phyloP scores from a whole-genome alignment of 2,888 invertebrate species.

The Apamea sordens region DNA sequence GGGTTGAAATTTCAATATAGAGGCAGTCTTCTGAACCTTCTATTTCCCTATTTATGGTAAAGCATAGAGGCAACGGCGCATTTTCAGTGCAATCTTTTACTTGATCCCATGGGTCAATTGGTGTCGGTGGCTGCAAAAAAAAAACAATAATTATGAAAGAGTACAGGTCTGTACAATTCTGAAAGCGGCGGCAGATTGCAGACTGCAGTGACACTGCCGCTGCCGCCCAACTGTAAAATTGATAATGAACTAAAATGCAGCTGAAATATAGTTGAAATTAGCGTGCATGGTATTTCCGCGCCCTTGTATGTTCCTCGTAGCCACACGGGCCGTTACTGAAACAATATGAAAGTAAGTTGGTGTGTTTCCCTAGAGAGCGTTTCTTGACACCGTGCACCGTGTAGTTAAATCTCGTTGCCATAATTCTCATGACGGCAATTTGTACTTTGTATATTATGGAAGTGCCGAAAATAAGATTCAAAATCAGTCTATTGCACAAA shows the following conservation, averaged over 20 bases:
- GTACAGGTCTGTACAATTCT: not conserved
- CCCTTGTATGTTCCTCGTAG: not conserved
- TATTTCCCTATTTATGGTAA: constrained; percentile 48
- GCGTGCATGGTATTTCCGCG: not conserved
- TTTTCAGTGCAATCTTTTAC: constrained; percentile 80
- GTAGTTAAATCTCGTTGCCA: too few species aligned
- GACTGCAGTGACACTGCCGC: not conserved
- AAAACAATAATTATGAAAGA: not conserved
- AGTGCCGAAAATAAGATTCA: not conserved
- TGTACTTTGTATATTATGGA: not conserved
- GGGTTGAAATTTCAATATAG: constrained; percentile 83
- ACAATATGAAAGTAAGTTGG: too few species aligned
- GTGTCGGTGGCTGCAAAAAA: constrained; percentile 82
- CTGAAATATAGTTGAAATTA: not conserved
- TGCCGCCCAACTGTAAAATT: not conserved
- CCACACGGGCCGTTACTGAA: not conserved
- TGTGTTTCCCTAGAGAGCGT: too few species aligned
- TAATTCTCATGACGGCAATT: not conserved
- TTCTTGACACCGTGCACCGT: too few species aligned
- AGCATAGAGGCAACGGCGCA: constrained; percentile 68
- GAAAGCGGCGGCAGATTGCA: too few species aligned
- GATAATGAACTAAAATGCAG: not conserved
- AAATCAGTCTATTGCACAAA: not conserved
- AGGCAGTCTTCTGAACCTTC: constrained; percentile 86
- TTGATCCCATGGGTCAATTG: constrained; percentile 77